Base-by-base conservation (phyloP, 2,888 invertebrate genomes). In the Pegoplata infirma region DNA sequence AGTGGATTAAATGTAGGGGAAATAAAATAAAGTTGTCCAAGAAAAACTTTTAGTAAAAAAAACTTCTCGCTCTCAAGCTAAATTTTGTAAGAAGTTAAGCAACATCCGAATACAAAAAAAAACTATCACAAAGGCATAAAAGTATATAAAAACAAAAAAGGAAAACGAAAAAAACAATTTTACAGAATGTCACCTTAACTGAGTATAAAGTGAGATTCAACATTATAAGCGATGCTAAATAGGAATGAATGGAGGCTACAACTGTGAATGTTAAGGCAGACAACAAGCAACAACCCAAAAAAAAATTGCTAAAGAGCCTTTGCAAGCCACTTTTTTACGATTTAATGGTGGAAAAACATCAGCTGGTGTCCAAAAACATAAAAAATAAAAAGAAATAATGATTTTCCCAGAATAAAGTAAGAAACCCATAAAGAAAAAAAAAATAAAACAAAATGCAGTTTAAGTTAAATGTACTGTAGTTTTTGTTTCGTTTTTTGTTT, bases 271-370 rank as follows among this genome's bases (percentile, higher is more conserved):
- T 71, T 58, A 63, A 47, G 40, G 68, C 64, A 69, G 63, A 69
- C 69, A 76, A 23, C n/a, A 72, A 40, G 56, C 36, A 19, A 55
- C n/a, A n/a, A n/a, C n/a, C n/a, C n/a, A n/a, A n/a, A n/a, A n/a
- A n/a, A n/a, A n/a, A n/a, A n/a, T n/a, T 36, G 36, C 49, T 47
- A 25, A 72, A 25, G 17, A 47, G 56, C 40, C 64, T 64, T 12
- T 40, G 14, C 4, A 14, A 47, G 21, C 55, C 55, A 14, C 47
- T 69, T 25, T 19, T 46, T 46, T 16, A 5, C 51, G 36, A 76
- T 67, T 77, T 58, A 74, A 78, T 74, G 68, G 73, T 64, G 73
- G 53, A 74, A 64, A 64, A 64, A 36, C 63, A 53, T 73, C 78
- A 78, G 73, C 73, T 78, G 78, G 73, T 78, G 69, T 64, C 64